Base-by-base conservation (phyloP, 2,888 invertebrate genomes). In the Fragum whitleyi region DNA sequence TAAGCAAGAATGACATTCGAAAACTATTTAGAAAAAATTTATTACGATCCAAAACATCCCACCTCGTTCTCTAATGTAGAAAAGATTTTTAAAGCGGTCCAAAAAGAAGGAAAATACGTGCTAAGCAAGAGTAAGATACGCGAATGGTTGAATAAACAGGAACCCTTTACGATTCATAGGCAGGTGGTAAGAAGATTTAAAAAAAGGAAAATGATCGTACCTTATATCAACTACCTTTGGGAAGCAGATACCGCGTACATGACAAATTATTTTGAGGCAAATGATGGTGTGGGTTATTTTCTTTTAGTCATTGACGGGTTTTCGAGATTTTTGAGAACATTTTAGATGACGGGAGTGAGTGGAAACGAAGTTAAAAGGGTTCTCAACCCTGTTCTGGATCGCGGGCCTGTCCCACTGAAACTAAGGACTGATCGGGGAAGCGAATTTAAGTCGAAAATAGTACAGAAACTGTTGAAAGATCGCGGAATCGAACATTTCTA, bases 201-300 rank as follows among this genome's bases (percentile, higher is more conserved):
- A 23, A 39, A 76, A 2, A 19, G 23, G 7, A 39, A 62, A 26
- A 59, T 79, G 14, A 32, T 79, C 14, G 70, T 70, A 16, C 73
- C 75, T 32, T 57, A 67, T 14, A 59, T 83, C 16, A 71, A 74
- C 68, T 72, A 76, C 51, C 72, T 76, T 28, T 80, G 71, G 72
- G 72, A 80, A 42, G 57, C 39, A 1, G 76, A 80, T 32, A 28
- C 53, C 23, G 68, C 68, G 11, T 59, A 55, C 26, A 68, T 80
- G 72, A 72, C 16, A 2, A 2, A 16, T 5, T 59, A 59, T 21
- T 21, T 42, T 7, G 59, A 75, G 42, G 57, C 53, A 7, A 80
- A 75, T 23, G 80, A 80, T 26, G 76, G 72, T 2, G n/a, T 23
- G 29, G 53, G 39, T 5, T 76, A 59, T 51, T 72, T 80, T 39